Evolutionary conservation across 2,888 invertebrate genomes (phyloP), one percentile per base, ranked within the genome.

Genomic region (Poecilus cupreus): DNA sequence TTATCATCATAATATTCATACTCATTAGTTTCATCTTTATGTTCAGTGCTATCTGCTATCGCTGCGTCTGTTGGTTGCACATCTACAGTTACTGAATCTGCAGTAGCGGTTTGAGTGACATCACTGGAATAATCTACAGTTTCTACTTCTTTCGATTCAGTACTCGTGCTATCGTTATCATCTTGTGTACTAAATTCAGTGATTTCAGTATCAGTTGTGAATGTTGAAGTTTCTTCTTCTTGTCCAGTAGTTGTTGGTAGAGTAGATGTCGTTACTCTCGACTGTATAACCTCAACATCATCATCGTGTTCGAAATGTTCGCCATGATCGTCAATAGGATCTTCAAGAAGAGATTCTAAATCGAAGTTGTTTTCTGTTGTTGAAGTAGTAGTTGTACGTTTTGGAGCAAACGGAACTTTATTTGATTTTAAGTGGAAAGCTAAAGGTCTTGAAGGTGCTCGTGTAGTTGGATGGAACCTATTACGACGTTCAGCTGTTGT

Each of bases 271-370:
- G 80, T 78, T 72, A 83, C 68, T 26, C 79, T 81, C 6, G 90
- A 90, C 86, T 91, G 91, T 24, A 92, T 91, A 1, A 92, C 90
- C 89, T 92, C 88, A 1, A 92, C 92, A 85, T 91, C 91, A 85
- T 89, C 90, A 39, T 84, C 84, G 37, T 83, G 75, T 18, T 57
- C 76, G 54, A 76, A 80, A 20, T 84, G 84, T 74, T 82, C 82
- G 5, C 79, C 83, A 13, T 75, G 89, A 82, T 91, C 91, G 84
- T 91, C 90, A 79, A 91, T 91, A 60, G 92, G 91, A 85, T 92
- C 92, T 88, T 92, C 92, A 32, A 92, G 89, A 80, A 92, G 87
- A 6, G 92, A 91, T 85, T 92, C 92, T 84, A 92, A 88, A 85
- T 92, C 91, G 84, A 91, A 87, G 54, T 37, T 82, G 8, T 85